Evolutionary conservation across 35 echinoderm and acorn worm species (phyloP).

Genomic region (Heliocidaris erythrogramma): DNA sequence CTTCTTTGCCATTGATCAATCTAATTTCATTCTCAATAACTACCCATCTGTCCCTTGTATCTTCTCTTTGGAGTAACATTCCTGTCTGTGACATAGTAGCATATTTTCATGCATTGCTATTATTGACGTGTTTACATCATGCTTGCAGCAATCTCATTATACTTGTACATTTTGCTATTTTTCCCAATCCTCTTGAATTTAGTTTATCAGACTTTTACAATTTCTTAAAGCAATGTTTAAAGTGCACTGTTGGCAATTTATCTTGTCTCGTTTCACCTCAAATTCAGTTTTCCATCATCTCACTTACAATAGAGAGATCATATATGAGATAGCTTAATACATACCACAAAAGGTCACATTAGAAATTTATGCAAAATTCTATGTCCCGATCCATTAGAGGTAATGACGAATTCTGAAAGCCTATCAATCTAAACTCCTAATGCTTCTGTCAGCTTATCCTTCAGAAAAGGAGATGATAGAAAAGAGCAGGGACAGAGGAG

Average conservation of each 20-base stretch:
- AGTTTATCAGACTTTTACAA: neutral
- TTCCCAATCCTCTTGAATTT: neutral
- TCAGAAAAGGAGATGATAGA: neutral
- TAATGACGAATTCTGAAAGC: conserved; percentile 9
- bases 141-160: neutral
- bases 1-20: too few relatives aligned
- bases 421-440: neutral
- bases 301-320: neutral
- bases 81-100: too few relatives aligned
- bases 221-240: neutral
- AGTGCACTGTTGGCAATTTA: neutral
- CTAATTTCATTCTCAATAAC: too few relatives aligned
- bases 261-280: neutral
- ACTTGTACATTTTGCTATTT: neutral
- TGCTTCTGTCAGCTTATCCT: neutral
- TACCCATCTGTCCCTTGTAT: too few relatives aligned
- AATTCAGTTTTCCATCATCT: neutral
- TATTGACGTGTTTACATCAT: neutral
- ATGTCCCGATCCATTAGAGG: conserved; percentile 40
- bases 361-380: conserved; percentile 36
- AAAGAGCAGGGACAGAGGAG: neutral
- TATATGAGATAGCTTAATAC: neutral
- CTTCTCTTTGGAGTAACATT: too few relatives aligned
- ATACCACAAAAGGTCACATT: conserved; percentile 19
- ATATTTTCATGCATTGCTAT: too few relatives aligned